phyloP scores from a whole-genome alignment of 2,888 invertebrate genomes.

The Plagiodera versicolora region DNA sequence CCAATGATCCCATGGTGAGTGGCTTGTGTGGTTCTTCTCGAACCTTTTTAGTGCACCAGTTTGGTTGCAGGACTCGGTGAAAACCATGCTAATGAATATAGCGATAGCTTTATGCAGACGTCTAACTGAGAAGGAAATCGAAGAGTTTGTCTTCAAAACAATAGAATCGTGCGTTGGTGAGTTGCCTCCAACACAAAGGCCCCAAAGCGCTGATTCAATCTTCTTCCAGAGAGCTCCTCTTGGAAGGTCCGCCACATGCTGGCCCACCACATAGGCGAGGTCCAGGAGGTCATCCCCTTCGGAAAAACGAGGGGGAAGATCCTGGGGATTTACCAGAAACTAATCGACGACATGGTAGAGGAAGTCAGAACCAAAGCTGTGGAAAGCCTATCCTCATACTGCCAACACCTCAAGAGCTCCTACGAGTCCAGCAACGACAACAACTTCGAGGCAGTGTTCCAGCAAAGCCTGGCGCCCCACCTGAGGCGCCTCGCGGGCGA shows the following conservation, averaged over 20 bases:
- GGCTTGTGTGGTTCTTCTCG: no score
- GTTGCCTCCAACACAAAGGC: not conserved
- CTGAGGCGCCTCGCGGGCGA: conserved; percentile 42
- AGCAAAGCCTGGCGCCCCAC: conserved; percentile 42
- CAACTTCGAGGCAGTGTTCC: conserved; percentile 44
- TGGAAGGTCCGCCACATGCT: conserved; percentile 47
- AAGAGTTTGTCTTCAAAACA: conserved; percentile 43
- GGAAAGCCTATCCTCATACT: conserved; percentile 42
- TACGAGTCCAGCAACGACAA: conserved; percentile 34
- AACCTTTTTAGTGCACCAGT: no score
- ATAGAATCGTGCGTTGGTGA: conserved; percentile 39
- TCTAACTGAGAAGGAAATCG: conserved; percentile 40
- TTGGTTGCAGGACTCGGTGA: conserved; percentile 46
- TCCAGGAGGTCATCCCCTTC: conserved; percentile 39
- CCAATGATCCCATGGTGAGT: conserved; percentile 47
- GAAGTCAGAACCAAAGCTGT: conserved; percentile 45
- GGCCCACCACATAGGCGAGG: conserved; percentile 40
- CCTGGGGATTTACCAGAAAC: conserved; percentile 41
- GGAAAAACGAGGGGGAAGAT: conserved; percentile 39
- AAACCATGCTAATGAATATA: conserved; percentile 36
- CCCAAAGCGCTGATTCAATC: no score
- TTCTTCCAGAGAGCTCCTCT: conserved; percentile 42
- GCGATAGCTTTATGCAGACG: conserved; percentile 41
- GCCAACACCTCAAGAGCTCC: conserved; percentile 38
- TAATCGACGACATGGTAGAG: conserved; percentile 42